Base-by-base conservation (phyloP, 2,888 invertebrate genomes). In the Myathropa florea region DNA sequence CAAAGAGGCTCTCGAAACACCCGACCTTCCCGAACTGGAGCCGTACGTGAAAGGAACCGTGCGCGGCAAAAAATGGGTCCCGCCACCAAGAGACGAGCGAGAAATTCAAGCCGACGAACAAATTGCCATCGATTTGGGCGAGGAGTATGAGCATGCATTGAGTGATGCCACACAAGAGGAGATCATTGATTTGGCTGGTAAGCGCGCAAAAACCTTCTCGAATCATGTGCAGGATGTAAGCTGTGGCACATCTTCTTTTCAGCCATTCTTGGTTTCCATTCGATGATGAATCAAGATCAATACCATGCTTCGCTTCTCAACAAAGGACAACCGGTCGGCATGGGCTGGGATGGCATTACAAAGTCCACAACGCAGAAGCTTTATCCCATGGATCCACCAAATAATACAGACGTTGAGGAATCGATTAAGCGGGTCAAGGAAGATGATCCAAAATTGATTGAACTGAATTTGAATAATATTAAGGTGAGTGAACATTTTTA, bases 211-310 rank as follows among this genome's bases (percentile, higher is more conserved):
- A 30, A 30, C 30, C 30, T 33, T 33, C 33, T 1, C 1, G 6
- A 4, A 7, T 1, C 1, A n/a, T n/a, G 1, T 3, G 39, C n/a
- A 39, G n/a, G 4, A 4, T n/a, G n/a, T n/a, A n/a, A n/a, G n/a
- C n/a, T n/a, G n/a, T n/a, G n/a, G n/a, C n/a, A n/a, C n/a, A n/a
- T 33, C 14, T 26, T 53, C 12, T 33, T 53, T 63, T 2, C 93
- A 97, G 99, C 98, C 93, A 98, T 99, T 93, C 95, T 99, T 92
- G 99, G 99, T 91, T 98, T 99, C 95, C 99, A 99, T 94, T 99
- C 99, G 88, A 99, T 99, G 98, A 97, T 99, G 96, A 99, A 99
- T 93, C 99, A 99, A 94, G 98, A 99, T 92, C 99, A 99, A 94
- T 99, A 98, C 93, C 98, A 99, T 94, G 98, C 98, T 84, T 99